Percentiles rank a stretch among this genome's conserved stretches.
Conservation (phyloP, 30 jellyfish, hydroid and myxozoan species). For the Cassiopea andromeda region DNA sequence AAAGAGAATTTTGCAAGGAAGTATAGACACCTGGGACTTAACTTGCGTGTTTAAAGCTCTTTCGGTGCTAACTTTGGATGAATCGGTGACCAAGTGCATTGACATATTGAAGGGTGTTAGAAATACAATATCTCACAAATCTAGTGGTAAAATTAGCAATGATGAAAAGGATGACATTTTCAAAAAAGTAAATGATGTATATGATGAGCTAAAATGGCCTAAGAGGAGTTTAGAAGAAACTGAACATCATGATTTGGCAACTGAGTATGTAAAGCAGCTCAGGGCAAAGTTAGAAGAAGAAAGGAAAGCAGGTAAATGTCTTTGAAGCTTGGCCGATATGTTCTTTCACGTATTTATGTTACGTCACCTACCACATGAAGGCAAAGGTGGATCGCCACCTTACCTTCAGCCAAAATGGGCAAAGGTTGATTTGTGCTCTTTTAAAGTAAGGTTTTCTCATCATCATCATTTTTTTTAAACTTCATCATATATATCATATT, state of each 20-base stretch:
- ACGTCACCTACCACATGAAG: no score
- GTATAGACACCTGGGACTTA: conserved; percentile 1
- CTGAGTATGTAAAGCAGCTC: not conserved
- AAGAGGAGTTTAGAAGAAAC: not conserved
- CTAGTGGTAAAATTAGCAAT: not conserved
- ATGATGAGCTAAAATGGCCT: not conserved
- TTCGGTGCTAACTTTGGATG: not conserved
- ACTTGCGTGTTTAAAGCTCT: not conserved
- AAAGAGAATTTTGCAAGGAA: not conserved
- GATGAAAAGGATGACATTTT: not conserved
- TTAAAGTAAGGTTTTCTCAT: no score
- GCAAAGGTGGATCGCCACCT: no score
- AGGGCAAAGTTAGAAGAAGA: not conserved
- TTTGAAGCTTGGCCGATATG: no score
- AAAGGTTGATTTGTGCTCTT: no score
- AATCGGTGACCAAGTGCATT: not conserved
- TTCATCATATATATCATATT: no score
- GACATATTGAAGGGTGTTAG: not conserved
- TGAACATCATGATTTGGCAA: not conserved
- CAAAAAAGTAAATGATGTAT: not conserved
- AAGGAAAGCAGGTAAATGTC: no score
- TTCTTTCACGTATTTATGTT: no score
- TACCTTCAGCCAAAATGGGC: no score
- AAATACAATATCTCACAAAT: not conserved
- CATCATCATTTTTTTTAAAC: no score